Evolutionary conservation across 2,888 invertebrate species (phyloP).

Genomic region (Eueremaeus valkanovi): DNA sequence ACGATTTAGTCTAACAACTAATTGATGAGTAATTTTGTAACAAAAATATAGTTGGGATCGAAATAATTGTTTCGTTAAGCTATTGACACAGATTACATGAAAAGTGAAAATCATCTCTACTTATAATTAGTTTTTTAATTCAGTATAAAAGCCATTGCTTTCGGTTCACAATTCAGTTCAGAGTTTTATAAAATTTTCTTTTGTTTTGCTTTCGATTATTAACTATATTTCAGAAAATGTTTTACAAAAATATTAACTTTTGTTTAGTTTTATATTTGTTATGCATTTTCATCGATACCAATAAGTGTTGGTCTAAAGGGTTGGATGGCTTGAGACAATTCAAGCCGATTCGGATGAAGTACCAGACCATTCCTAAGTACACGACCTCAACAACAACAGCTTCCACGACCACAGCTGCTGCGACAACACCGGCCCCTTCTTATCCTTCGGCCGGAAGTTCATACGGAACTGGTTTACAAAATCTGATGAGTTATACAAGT

Average conservation of each 20-base stretch:
- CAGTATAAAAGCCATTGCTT: background rate
- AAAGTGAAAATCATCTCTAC: background rate
- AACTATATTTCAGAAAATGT: background rate
- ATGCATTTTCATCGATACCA: background rate
- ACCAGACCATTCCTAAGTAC: background rate
- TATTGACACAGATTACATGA: background rate
- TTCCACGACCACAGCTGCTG: background rate
- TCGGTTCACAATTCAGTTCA: background rate
- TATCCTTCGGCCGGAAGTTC: background rate
- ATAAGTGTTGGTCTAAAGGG: background rate
- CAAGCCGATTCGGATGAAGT: conserved; percentile 2
- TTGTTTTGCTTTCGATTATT: background rate
- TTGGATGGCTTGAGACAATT: background rate
- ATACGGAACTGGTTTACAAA: background rate
- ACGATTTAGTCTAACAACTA: too few relatives aligned
- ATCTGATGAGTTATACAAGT: background rate
- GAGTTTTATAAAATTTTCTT: background rate
- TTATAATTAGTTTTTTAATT: background rate
- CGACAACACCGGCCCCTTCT: background rate
- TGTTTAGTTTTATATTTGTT: background rate
- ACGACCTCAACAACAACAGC: background rate
- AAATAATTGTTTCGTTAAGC: background rate
- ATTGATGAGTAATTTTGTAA: conserved; percentile 18
- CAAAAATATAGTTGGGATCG: background rate
- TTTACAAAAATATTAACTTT: background rate